A percentile compares a stretch with the other conserved stretches of the same genome.
Conservation (phyloP, 2,888 invertebrate genomes). For the Oegoconia quadripuncta region DNA sequence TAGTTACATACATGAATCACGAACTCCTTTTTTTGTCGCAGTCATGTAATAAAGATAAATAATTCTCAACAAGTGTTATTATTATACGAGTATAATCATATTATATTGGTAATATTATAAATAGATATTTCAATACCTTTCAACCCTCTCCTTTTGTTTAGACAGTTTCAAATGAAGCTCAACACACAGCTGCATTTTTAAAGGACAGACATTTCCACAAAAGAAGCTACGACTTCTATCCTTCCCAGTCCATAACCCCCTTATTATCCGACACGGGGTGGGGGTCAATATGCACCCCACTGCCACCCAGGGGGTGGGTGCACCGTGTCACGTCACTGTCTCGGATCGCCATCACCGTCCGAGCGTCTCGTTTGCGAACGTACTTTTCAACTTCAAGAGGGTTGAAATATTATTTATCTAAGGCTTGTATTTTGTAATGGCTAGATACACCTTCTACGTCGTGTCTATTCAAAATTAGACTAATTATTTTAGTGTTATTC, state of each 20-base stretch:
- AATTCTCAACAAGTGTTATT: too few species aligned
- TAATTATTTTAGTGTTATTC: too few species aligned
- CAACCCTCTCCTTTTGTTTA: slow-evolving; percentile 1
- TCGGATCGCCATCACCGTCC: slow-evolving; percentile 61
- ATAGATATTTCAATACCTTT: too few species aligned
- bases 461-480: too few species aligned
- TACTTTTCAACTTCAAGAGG: slow-evolving; percentile 44
- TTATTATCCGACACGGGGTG: slow-evolving; percentile 58
- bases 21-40: too few species aligned
- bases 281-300: slow-evolving; percentile 56
- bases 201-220: slow-evolving; percentile 54
- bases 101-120: too few species aligned
- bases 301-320: slow-evolving; percentile 31
- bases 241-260: slow-evolving; percentile 56
- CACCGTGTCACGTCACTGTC: slow-evolving; percentile 73
- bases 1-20: too few species aligned
- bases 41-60: too few species aligned
- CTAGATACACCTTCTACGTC: too few species aligned
- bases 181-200: slow-evolving; percentile 22
- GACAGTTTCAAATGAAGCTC: neutral
- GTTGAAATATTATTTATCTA: neutral
- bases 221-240: slow-evolving; percentile 56
- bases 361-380: slow-evolving; percentile 68
- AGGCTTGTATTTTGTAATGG: neutral
- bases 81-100: too few species aligned